Evolutionary conservation across 1,140 invertebrate species (phyloP).

Genomic region (Plectrocnemia conspersa): DNA sequence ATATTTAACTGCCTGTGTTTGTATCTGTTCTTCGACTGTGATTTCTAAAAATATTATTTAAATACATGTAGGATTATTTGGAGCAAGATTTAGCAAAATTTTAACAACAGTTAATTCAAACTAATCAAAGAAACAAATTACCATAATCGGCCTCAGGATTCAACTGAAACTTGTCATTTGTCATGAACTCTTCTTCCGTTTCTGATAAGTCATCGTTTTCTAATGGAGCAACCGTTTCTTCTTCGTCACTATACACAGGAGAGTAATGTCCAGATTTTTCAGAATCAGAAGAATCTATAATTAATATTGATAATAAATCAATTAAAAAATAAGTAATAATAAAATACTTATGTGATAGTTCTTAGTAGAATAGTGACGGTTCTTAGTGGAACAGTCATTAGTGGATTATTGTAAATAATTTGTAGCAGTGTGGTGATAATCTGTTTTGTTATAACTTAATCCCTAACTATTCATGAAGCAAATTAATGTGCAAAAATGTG

Average conservation of each 20-base stretch:
- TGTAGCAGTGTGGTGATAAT: too few relatives aligned
- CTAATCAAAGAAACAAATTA: conserved; percentile 13
- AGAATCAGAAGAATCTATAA: conserved; percentile 48
- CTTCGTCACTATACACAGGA: conserved; percentile 54
- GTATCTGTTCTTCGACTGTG: conserved; percentile 10
- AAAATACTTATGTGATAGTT: too few relatives aligned
- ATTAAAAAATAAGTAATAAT: conserved; percentile 9
- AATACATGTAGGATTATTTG: neutral
- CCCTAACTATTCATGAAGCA: too few relatives aligned
- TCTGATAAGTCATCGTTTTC: conserved; percentile 15
- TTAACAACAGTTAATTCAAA: neutral
- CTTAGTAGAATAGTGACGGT: too few relatives aligned
- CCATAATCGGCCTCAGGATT: conserved; percentile 21
- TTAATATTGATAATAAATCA: conserved; percentile 13
- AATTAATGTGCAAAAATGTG: too few relatives aligned
- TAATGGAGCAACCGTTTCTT: conserved; percentile 37
- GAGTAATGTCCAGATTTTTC: conserved; percentile 50
- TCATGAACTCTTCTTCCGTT: conserved; percentile 41
- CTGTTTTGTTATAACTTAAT: too few relatives aligned
- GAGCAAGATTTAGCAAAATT: conserved; percentile 4
- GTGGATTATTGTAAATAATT: too few relatives aligned
- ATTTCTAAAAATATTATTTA: conserved; percentile 23
- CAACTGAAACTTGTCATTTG: conserved; percentile 42
- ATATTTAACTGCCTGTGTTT: conserved; percentile 16
- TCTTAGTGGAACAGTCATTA: too few relatives aligned